Conservation (phyloP, 2,888 invertebrate species). For the Leptothorax acervorum region DNA sequence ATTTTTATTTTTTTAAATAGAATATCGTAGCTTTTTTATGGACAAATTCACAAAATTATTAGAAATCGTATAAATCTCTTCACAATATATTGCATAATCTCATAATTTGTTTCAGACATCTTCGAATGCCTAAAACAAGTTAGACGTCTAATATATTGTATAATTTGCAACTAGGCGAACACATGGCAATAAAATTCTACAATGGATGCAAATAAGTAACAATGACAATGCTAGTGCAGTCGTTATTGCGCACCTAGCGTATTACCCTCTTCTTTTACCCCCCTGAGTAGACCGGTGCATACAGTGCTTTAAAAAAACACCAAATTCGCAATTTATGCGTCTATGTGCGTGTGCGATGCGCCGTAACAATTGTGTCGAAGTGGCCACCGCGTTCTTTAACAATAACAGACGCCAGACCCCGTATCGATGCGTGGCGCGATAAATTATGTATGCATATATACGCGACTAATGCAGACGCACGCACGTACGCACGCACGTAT, state of each 20-base stretch:
- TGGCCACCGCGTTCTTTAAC: constrained; percentile 37
- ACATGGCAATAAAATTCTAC: not conserved
- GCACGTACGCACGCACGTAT: constrained; percentile 59
- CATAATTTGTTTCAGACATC: not conserved
- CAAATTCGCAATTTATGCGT: constrained; percentile 36
- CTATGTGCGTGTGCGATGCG: not conserved
- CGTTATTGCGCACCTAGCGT: constrained; percentile 33
- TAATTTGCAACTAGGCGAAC: not conserved
- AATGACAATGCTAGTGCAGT: constrained; percentile 6
- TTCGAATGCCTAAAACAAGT: not conserved
- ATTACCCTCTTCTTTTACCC: not conserved
- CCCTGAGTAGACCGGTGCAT: constrained; percentile 6
- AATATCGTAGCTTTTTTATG: not conserved
- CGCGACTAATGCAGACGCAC: constrained; percentile 72
- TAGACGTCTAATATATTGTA: not conserved
- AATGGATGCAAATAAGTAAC: constrained; percentile 28
- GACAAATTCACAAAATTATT: not conserved
- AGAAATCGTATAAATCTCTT: not conserved
- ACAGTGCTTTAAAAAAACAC: not conserved
- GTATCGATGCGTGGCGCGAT: constrained; percentile 74
- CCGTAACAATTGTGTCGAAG: constrained; percentile 41
- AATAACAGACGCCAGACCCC: constrained; percentile 52
- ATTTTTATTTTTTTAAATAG: not conserved
- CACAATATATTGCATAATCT: not conserved
- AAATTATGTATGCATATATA: constrained; percentile 76